Evolutionary conservation across 2,113 vertebrate genomes (phyloP).

Genomic region (Nibea albiflora): DNA sequence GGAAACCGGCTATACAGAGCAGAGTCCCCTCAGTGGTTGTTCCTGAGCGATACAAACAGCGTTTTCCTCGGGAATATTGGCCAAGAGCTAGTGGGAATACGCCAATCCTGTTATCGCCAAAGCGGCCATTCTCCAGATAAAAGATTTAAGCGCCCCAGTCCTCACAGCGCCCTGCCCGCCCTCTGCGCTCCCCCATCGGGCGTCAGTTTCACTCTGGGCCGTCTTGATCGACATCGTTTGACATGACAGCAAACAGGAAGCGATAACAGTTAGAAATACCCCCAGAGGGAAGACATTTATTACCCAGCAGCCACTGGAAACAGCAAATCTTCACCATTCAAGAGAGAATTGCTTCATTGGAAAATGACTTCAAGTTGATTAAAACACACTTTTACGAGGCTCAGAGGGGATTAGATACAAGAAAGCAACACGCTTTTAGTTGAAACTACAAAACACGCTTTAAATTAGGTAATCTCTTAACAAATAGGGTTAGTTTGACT

Average conservation of each 20-base stretch:
- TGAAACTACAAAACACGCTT: slow-evolving; percentile 7
- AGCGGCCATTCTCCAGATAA: slow-evolving; percentile 56
- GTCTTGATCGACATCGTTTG: slow-evolving; percentile 53
- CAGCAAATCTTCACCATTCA: slow-evolving; percentile 25
- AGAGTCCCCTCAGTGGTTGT: slow-evolving; percentile 17
- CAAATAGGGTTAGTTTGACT: neutral
- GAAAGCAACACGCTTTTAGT: neutral
- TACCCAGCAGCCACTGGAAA: neutral
- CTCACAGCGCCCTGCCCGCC: slow-evolving; percentile 41
- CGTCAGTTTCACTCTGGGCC: slow-evolving; percentile 50
- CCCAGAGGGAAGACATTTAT: slow-evolving; percentile 8
- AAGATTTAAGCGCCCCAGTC: slow-evolving; percentile 64
- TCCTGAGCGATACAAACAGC: slow-evolving; percentile 18
- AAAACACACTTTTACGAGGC: slow-evolving; percentile 11
- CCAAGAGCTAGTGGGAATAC: slow-evolving; percentile 31
- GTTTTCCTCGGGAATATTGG: slow-evolving; percentile 26
- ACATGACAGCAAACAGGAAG: slow-evolving; percentile 64
- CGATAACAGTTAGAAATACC: slow-evolving; percentile 43
- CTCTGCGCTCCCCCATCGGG: slow-evolving; percentile 48
- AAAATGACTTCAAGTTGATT: slow-evolving; percentile 25
- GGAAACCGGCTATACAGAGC: slow-evolving; percentile 23
- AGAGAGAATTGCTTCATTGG: slow-evolving; percentile 13
- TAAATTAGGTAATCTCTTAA: neutral
- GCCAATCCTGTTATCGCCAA: slow-evolving; percentile 39
- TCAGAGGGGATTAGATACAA: slow-evolving; percentile 10